These are phyloP conservation scores for Trachymyrmex septentrionalis DNA, from an alignment of 1,140 invertebrate genomes.

Conservation along the genomic window DNA sequence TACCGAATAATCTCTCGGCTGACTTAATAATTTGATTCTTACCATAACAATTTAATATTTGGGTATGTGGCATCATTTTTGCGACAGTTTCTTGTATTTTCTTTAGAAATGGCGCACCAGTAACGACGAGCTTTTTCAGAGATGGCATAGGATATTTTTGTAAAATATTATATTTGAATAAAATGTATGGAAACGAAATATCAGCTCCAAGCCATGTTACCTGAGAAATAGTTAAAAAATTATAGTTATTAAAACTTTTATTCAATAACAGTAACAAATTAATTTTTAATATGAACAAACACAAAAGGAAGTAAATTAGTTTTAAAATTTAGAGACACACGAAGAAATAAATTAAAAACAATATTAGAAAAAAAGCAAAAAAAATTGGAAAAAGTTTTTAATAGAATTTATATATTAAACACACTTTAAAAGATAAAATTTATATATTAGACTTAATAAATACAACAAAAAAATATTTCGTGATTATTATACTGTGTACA, in stretches of 20 bases:
- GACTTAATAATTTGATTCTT: conserved; percentile 18
- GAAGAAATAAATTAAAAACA: not conserved
- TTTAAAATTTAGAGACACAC: too few relatives aligned
- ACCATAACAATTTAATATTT: conserved; percentile 69
- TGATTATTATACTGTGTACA: not conserved
- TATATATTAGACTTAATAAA: not conserved
- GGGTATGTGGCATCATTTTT: conserved; percentile 25
- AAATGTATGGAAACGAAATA: conserved; percentile 26
- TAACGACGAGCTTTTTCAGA: conserved; percentile 57
- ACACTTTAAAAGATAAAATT: not conserved
- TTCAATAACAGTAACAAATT: not conserved
- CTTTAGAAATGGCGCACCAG: conserved; percentile 62
- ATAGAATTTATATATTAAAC: too few relatives aligned
- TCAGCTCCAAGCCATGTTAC: conserved; percentile 65
- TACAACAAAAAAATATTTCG: not conserved
- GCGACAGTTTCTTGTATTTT: conserved; percentile 58
- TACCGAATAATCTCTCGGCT: not conserved
- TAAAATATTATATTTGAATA: conserved; percentile 60
- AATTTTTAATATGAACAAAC: conserved; percentile 6
- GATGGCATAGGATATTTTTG: conserved; percentile 57
- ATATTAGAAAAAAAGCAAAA: not conserved
- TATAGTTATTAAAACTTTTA: not conserved
- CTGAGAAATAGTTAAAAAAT: conserved; percentile 45
- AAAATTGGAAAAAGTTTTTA: not conserved
- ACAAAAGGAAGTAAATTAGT: not conserved